Base-by-base conservation (phyloP, 2,113 vertebrate genomes). In the Xiphophorus couchianus region DNA sequence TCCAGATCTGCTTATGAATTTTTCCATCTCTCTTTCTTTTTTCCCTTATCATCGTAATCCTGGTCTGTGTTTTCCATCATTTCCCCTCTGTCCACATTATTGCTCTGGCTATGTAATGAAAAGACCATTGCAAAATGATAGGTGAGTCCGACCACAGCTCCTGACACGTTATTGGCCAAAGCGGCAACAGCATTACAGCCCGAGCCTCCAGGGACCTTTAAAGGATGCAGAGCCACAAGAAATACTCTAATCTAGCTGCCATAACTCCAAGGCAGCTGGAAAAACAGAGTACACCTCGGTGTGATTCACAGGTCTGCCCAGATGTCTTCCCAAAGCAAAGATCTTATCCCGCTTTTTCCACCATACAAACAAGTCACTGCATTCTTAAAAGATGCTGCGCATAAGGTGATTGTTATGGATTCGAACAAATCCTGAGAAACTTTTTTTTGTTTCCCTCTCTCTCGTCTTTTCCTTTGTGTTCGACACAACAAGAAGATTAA, bases 91-190 rank as follows among this genome's bases (percentile, higher is more conserved):
- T 22, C 66, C 64, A 39, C 48, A 10, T 85, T 48, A 68, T 62
- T 77, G 58, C 4, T 28, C 48, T 17, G 28, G 74, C 69, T 48
- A 44, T 13, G 27, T 82, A 77, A 86, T 78, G 74, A 83, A 69
- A 71, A 42, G 71, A 82, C 65, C 80, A 58, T n/a, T 70, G 48
- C 0, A 48, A 76, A 64, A 68, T 71, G 78, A 86, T 66, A 58
- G 73, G 75, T 69, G 44, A 64, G 19, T 68, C 76, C 14, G 27
- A 64, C 27, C 54, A 9, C 28, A 28, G 72, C 62, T 72, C 69
- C 75, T 69, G 76, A 80, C 77, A n/a, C 35, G 76, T 78, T 80
- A 35, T 71, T 80, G 87, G 75, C 69, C 69, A 19, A 71, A 87
- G 77, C 74, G 73, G 78, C 48, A 68, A 69, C 70, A 80, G 65